Conservation (phyloP, 2,888 invertebrate genomes). For the Xestia rhomboidea region DNA sequence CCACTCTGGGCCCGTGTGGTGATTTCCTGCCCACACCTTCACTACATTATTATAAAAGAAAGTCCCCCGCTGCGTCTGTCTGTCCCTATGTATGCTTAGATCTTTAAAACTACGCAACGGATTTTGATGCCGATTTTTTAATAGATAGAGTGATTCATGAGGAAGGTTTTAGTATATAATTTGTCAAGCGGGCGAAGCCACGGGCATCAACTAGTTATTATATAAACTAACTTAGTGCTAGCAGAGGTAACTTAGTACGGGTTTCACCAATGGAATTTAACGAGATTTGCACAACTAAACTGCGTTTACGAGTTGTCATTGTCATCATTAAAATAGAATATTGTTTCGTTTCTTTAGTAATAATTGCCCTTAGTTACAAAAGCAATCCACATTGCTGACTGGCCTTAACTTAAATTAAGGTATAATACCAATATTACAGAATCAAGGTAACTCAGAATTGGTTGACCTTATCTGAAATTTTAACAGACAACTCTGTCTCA, state of each 20-base stretch:
- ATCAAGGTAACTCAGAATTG: conserved; percentile 7
- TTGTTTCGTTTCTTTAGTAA: neutral
- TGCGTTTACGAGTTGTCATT: neutral
- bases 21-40: neutral
- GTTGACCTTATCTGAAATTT: conserved; percentile 16
- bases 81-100: no score
- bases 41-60: no score
- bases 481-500: conserved; percentile 14
- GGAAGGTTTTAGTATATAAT: no score
- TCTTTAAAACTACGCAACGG: no score
- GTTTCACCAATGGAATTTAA: neutral
- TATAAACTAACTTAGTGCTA: no score
- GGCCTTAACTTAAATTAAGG: neutral
- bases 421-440: neutral
- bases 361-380: neutral
- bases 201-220: no score
- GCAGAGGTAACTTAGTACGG: neutral
- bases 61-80: no score
- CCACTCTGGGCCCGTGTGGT: neutral
- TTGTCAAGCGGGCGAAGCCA: no score
- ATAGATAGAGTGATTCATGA: no score
- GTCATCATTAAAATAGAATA: neutral
- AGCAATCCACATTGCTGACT: neutral
- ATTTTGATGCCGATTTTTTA: no score
- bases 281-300: neutral